Base-by-base conservation (phyloP, 2,113 vertebrate genomes). In the Dicaeum eximium region DNA sequence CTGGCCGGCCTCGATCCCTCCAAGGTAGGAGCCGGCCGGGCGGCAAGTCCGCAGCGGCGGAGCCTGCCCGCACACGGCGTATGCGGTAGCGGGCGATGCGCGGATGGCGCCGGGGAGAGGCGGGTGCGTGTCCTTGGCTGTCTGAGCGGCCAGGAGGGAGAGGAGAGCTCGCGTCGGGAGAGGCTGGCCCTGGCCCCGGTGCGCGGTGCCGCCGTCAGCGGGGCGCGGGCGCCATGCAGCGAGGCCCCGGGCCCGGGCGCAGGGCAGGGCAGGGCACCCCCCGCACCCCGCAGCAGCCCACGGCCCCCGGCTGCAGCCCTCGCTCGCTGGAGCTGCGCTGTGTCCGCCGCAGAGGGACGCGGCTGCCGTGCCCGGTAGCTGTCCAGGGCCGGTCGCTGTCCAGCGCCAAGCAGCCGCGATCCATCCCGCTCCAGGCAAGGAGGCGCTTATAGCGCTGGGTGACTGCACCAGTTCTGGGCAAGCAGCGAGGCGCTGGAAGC, bases 1-100 rank as follows among this genome's bases (percentile, higher is more conserved):
- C 95, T 99, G 92, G 98, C 98, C 95, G 98, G 98, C 97, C 97
- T 99, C 88, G 98, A 98, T 28, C 98, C 98, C 56, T 98, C 99
- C 38, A 98, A 99, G 99, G 99, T 99, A 98, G 96, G 98, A 90
- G 88, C n/a, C 56, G 64, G 67, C 70, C 25, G 53, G 42, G 64
- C 35, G 56, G 35, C 93, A 50, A 90, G 93, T 95, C 82, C 58
- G 83, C 65, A 23, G 47, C 25, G 73, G 73, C 84, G 86, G 81
- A 72, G 86, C 79, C 62, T 16, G 64, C 44, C 83, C 57, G 51
- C 58, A 13, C 58, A 24, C 75, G 37, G 65, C 35, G 15, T 8
- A 42, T 22, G 93, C 81, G 38, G 69, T 15, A 66, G 93, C 78
- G 72, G 69, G 95, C 81, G 93, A 57, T 88, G 97, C 92, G 65